Percentiles rank a stretch among this genome's conserved stretches.
Evolutionary conservation across 23 tunicate species (phyloP).

Genomic region (Botrylloides violaceus): DNA sequence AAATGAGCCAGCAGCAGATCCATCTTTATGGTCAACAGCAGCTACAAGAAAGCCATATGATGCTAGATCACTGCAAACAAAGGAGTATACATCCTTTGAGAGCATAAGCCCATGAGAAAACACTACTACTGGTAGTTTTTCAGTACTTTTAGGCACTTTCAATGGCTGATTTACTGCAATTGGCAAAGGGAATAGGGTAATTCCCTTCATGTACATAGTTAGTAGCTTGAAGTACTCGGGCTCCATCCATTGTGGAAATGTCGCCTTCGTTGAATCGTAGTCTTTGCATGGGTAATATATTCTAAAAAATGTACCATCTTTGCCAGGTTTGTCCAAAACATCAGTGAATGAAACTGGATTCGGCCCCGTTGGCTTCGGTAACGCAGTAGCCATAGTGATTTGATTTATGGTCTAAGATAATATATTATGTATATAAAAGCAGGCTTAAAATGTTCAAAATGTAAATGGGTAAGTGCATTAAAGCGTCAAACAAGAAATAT

Average conservation of each 20-base stretch:
- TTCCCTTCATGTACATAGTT: background rate
- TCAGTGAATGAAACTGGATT: constrained; percentile 29
- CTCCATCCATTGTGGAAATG: constrained; percentile 20
- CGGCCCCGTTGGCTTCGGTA: constrained; percentile 30
- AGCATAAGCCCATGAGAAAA: constrained; percentile 35
- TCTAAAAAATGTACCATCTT: constrained; percentile 19
- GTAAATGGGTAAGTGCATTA: no score
- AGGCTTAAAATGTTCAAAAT: no score
- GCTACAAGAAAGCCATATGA: constrained; percentile 32
- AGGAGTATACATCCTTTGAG: constrained; percentile 15
- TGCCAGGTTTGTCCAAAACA: constrained; percentile 28
- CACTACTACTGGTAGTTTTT: constrained; percentile 32
- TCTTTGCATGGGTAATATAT: constrained; percentile 31
- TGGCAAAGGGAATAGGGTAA: background rate
- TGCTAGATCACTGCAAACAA: constrained; percentile 20
- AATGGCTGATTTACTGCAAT: constrained; percentile 10
- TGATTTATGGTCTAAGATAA: no score
- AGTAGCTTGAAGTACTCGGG: constrained; percentile 12
- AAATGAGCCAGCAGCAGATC: constrained; percentile 24
- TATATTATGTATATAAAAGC: no score
- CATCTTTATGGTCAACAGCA: constrained; percentile 35
- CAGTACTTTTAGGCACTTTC: background rate
- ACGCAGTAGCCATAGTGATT: no score
- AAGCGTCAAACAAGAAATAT: no score
- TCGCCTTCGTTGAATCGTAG: constrained; percentile 5